Percentiles rank a stretch among this genome's conserved stretches.
phyloP scores from a whole-genome alignment of 2,888 invertebrate species.

The Oscheius sp. region DNA sequence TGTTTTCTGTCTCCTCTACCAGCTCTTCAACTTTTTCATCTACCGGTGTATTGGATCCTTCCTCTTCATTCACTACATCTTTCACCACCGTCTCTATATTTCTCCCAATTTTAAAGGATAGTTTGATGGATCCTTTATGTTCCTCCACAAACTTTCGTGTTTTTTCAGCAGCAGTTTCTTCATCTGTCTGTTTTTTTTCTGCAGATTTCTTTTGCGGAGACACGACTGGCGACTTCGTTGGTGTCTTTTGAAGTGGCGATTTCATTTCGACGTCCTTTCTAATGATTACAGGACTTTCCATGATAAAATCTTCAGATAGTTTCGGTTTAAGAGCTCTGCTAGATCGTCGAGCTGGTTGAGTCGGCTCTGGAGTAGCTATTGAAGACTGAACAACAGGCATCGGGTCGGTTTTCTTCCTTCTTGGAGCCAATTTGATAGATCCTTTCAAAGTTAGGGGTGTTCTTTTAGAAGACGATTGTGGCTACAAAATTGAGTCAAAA shows the following conservation, averaged over 20 bases:
- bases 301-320: background rate
- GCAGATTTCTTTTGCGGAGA: background rate
- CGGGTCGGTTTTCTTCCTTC: background rate
- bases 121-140: slow-evolving; percentile 11
- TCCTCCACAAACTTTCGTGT: slow-evolving; percentile 21
- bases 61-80: background rate
- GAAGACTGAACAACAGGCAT: background rate
- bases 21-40: background rate
- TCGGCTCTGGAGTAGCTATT: background rate
- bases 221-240: background rate
- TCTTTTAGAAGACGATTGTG: no score
- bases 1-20: background rate
- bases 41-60: background rate
- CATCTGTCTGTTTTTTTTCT: background rate
- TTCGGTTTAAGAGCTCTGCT: slow-evolving; percentile 9
- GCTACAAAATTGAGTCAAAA: background rate
- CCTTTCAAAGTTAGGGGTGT: background rate
- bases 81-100: slow-evolving; percentile 1
- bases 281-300: slow-evolving; percentile 14
- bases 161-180: slow-evolving; percentile 17
- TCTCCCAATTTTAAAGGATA: slow-evolving; percentile 3
- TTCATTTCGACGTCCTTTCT: background rate
- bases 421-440: background rate
- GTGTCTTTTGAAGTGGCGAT: background rate
- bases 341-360: background rate